These are phyloP conservation scores for Eulemur rubriventer DNA, from an alignment of 2,797 vertebrate species.

Conservation along the genomic window DNA sequence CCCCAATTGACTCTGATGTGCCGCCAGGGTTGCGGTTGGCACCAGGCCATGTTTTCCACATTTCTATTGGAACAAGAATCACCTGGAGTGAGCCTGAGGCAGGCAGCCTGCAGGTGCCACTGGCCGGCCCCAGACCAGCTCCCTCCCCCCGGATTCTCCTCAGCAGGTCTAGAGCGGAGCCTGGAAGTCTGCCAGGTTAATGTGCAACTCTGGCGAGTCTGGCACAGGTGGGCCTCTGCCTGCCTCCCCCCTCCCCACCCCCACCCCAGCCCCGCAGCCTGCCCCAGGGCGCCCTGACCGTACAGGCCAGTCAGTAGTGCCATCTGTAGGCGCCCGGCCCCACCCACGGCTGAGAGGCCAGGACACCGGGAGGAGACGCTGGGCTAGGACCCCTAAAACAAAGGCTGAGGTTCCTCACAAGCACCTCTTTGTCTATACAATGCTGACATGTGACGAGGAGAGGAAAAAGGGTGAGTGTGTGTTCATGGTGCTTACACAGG, in stretches of 20 bases:
- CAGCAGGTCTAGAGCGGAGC: not conserved
- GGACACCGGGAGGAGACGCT: not conserved
- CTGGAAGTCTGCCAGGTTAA: not conserved
- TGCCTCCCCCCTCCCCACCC: no score
- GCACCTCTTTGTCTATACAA: not conserved
- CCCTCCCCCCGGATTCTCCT: not conserved
- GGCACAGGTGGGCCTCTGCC: no score
- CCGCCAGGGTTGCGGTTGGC: not conserved
- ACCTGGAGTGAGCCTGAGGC: fast-evolving
- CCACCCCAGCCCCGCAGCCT: not conserved
- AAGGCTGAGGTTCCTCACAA: not conserved
- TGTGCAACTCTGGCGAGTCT: not conserved
- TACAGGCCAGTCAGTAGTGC: not conserved
- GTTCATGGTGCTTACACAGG: not conserved
- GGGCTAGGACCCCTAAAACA: not conserved
- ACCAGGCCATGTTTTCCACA: not conserved
- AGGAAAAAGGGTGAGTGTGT: not conserved
- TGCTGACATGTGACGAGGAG: not conserved
- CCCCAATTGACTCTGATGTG: not conserved
- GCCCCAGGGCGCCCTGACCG: not conserved
- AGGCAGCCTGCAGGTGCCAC: fast-evolving
- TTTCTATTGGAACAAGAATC: not conserved
- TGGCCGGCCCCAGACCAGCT: fast-evolving
- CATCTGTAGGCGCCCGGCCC: fast-evolving
- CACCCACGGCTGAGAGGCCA: not conserved